Conservation (phyloP, 2,113 vertebrate species). For the Onychorhynchus coronatus region DNA sequence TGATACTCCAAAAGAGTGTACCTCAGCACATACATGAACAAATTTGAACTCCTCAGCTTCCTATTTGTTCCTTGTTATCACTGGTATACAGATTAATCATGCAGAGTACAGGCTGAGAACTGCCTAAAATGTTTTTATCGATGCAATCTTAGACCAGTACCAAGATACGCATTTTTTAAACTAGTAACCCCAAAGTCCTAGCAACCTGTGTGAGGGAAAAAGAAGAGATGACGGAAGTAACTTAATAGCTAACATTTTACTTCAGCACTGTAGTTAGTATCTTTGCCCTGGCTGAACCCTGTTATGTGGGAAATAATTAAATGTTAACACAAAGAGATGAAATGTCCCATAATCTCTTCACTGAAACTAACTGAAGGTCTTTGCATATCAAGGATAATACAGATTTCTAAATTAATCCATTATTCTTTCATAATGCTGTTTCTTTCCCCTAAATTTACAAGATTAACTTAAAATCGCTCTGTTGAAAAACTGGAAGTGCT, state of each 20-base stretch:
- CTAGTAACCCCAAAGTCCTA: neutral
- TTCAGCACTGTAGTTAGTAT: neutral
- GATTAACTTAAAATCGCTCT: neutral
- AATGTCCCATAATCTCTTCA: neutral
- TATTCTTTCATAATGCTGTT: neutral
- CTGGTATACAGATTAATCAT: neutral
- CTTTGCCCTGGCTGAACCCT: neutral
- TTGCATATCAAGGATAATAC: neutral
- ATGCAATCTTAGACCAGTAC: neutral
- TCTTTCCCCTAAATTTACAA: neutral
- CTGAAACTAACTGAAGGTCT: neutral
- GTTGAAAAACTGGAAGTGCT: neutral
- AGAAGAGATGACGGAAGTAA: neutral
- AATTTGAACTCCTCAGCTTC: neutral
- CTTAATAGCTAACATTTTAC: conserved; percentile 35
- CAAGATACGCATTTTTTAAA: neutral
- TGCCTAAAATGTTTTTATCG: neutral
- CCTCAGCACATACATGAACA: neutral
- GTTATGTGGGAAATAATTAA: conserved; percentile 11
- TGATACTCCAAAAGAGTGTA: neutral
- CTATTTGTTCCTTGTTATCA: neutral
- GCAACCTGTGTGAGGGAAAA: neutral
- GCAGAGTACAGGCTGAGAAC: neutral
- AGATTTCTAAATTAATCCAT: neutral
- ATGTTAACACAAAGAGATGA: neutral